Percentiles rank a stretch among this genome's conserved stretches.
Conservation (phyloP, 92 coral and sea anemone species). For the Actinostola sp. region DNA sequence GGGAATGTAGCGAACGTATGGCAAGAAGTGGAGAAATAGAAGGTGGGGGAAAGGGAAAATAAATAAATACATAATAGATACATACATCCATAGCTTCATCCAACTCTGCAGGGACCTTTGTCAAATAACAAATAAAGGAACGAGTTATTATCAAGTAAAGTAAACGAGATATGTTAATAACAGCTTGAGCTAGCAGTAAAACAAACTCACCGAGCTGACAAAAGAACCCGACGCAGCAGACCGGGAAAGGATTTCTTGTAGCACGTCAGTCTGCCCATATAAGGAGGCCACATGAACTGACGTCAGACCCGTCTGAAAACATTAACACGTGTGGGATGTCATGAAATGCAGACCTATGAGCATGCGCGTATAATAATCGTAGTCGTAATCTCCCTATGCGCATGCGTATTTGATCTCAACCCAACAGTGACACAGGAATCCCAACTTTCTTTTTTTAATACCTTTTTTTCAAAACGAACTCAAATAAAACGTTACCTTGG, state of each 20-base stretch:
- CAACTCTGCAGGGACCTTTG: constrained; percentile 1
- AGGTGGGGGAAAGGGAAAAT: background rate
- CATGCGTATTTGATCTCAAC: no score
- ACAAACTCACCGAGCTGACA: constrained; percentile 68
- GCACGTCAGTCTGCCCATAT: constrained; percentile 84
- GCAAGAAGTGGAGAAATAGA: background rate
- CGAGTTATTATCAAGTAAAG: background rate
- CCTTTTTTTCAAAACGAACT: no score
- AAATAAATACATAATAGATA: background rate
- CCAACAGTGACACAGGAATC: no score
- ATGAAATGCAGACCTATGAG: no score
- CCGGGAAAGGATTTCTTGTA: constrained; percentile 78
- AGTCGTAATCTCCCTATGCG: no score
- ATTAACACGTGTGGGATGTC: background rate
- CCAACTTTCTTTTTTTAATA: no score
- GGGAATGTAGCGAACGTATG: no score
- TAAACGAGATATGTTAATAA: background rate
- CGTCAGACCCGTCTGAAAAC: constrained; percentile 83
- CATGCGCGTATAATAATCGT: no score
- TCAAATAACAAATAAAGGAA: background rate
- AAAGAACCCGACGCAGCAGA: constrained; percentile 68
- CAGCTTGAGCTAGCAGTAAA: no score
- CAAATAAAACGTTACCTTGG: constrained; percentile 43
- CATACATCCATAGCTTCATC: constrained; percentile 29
- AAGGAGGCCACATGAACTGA: constrained; percentile 91